Evolutionary conservation across 2,888 invertebrate species (phyloP).

Genomic region (Archaeoteleia sp.): DNA sequence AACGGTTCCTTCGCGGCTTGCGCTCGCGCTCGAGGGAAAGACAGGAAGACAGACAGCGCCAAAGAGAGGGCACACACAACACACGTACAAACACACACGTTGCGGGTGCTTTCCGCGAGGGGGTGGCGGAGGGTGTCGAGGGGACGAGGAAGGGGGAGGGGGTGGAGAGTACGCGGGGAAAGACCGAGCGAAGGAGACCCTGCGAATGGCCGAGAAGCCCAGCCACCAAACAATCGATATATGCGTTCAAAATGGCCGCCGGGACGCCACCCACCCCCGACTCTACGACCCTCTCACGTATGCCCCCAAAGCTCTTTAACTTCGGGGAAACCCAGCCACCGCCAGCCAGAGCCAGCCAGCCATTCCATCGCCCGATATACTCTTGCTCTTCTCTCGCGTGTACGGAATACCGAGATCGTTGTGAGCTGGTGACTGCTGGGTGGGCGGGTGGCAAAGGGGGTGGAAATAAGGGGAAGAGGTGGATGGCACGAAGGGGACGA

Average conservation of each 20-base stretch:
- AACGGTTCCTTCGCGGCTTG: conserved; percentile 32
- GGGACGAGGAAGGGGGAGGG: conserved; percentile 27
- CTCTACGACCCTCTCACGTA: conserved; percentile 67
- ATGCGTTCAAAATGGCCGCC: conserved; percentile 76
- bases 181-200: conserved; percentile 55
- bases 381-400: conserved; percentile 43
- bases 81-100: conserved; percentile 39
- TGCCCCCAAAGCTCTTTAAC: conserved; percentile 73
- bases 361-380: conserved; percentile 61
- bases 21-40: conserved; percentile 19
- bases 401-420: conserved; percentile 48
- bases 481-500: conserved; percentile 10
- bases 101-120: conserved; percentile 16
- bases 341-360: conserved; percentile 67
- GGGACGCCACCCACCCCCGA: conserved; percentile 72
- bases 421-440: conserved; percentile 17
- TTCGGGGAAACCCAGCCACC: conserved; percentile 67
- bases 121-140: conserved; percentile 14
- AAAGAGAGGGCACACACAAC: conserved; percentile 35
- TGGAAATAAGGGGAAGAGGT: conserved; percentile 15
- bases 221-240: conserved; percentile 76
- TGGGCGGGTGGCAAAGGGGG: conserved; percentile 4
- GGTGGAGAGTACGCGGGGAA: conserved; percentile 32
- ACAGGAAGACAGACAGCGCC: conserved; percentile 38
- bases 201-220: conserved; percentile 74